Evolutionary conservation across 2,797 vertebrate genomes (phyloP).

Genomic region (Chrysocyon brachyurus): DNA sequence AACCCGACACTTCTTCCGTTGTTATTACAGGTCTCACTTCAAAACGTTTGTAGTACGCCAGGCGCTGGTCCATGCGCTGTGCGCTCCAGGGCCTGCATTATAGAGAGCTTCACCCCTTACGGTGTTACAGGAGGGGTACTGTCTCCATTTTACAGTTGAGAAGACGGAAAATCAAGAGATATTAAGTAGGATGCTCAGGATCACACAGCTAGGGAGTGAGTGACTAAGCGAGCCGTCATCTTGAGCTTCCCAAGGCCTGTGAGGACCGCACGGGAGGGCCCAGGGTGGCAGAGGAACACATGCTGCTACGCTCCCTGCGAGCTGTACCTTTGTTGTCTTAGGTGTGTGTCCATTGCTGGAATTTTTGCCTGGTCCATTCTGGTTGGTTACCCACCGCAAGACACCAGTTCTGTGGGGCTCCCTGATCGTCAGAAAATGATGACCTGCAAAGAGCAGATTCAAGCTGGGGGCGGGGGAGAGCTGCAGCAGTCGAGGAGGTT

Average conservation of each 20-base stretch:
- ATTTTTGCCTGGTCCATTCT: constrained; percentile 38
- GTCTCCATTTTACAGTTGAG: background rate
- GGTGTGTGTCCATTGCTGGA: background rate
- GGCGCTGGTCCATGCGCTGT: background rate
- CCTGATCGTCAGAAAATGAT: background rate
- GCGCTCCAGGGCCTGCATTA: background rate
- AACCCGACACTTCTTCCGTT: background rate
- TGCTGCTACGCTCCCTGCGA: background rate
- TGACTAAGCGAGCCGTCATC: background rate
- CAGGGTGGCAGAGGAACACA: background rate
- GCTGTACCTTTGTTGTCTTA: background rate
- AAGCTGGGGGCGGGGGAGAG: background rate
- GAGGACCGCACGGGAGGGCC: background rate
- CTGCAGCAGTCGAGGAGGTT: background rate
- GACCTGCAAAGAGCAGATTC: constrained; percentile 12
- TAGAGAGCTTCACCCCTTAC: background rate
- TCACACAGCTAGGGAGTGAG: background rate
- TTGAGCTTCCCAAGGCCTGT: background rate
- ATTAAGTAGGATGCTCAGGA: background rate
- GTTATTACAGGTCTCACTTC: background rate
- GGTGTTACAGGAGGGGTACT: background rate
- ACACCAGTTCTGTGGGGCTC: background rate
- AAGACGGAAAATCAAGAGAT: background rate
- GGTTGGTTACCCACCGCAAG: background rate
- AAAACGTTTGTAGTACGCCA: background rate